Evolutionary conservation across 2,113 vertebrate species (phyloP).

Genomic region (Daboia siamensis): DNA sequence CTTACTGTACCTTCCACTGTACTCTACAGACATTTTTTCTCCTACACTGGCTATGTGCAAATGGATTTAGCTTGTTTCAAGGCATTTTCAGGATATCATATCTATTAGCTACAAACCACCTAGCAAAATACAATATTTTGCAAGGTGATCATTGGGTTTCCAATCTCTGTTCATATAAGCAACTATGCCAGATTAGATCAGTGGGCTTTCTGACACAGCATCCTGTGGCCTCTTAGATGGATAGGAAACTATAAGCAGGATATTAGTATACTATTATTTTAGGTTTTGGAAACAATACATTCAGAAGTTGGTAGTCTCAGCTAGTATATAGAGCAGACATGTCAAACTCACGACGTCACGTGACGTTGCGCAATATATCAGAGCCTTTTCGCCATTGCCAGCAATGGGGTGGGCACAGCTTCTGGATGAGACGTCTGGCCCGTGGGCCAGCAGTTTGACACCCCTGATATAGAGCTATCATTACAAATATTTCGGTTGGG

Average conservation of each 20-base stretch:
- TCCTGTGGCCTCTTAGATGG: neutral
- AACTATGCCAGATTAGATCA: neutral
- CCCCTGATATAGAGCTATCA: neutral
- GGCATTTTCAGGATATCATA: neutral
- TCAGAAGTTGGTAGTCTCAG: neutral
- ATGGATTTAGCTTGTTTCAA: neutral
- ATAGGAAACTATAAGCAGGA: neutral
- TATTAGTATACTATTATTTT: neutral
- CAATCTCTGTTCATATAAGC: neutral
- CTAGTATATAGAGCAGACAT: neutral
- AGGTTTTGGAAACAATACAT: neutral
- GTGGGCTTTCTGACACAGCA: neutral
- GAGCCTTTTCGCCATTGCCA: too few species aligned
- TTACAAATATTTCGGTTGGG: neutral
- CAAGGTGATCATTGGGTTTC: neutral
- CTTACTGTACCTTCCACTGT: neutral
- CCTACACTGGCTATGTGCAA: neutral
- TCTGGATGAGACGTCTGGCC: too few species aligned
- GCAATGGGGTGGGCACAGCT: too few species aligned
- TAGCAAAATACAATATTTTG: neutral
- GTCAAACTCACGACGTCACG: too few species aligned
- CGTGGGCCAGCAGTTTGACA: too few species aligned
- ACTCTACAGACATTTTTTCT: neutral
- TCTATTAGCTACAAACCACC: neutral
- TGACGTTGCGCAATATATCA: too few species aligned